phyloP scores from a whole-genome alignment of 2,797 vertebrate genomes.

The Carapus acus region DNA sequence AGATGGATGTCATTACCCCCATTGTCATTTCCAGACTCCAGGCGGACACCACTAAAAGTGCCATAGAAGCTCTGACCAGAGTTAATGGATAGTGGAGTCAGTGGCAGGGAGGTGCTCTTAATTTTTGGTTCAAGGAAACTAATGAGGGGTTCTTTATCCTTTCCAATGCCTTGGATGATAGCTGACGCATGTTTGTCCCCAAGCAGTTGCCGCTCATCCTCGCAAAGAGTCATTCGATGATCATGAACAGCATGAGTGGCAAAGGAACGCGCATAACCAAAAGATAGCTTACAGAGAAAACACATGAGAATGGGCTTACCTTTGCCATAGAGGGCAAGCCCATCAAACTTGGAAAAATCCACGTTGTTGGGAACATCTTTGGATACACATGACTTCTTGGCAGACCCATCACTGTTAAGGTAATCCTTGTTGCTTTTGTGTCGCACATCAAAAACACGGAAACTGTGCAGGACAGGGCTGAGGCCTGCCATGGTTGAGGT shows the following conservation, averaged over 20 bases:
- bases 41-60: constrained; percentile 96
- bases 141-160: constrained; percentile 99
- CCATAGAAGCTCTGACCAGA: constrained; percentile 98
- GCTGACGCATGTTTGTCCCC: constrained; percentile 98
- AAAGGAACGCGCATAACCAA: constrained; percentile 96
- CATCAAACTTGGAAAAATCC: constrained; percentile 99
- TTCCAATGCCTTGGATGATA: constrained; percentile 99
- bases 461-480: constrained; percentile 99
- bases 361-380: constrained; percentile 99
- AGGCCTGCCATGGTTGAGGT: constrained; percentile 98
- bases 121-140: constrained; percentile 99
- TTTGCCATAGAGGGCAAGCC: constrained; percentile 97
- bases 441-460: constrained; percentile 99
- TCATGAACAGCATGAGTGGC: constrained; percentile 98
- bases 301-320: constrained; percentile 99
- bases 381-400: constrained; percentile 99
- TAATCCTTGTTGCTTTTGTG: constrained; percentile 99
- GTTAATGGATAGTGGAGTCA: constrained; percentile 87
- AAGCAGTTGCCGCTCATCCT: constrained; percentile 95
- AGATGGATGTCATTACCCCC: constrained; percentile 75
- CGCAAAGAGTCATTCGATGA: constrained; percentile 98
- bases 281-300: constrained; percentile 99
- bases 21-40: constrained; percentile 80
- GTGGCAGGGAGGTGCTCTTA: constrained; percentile 90
- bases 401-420: constrained; percentile 99